Evolutionary conservation across 2,888 invertebrate species (phyloP).

Genomic region (Polia nebulosa): DNA sequence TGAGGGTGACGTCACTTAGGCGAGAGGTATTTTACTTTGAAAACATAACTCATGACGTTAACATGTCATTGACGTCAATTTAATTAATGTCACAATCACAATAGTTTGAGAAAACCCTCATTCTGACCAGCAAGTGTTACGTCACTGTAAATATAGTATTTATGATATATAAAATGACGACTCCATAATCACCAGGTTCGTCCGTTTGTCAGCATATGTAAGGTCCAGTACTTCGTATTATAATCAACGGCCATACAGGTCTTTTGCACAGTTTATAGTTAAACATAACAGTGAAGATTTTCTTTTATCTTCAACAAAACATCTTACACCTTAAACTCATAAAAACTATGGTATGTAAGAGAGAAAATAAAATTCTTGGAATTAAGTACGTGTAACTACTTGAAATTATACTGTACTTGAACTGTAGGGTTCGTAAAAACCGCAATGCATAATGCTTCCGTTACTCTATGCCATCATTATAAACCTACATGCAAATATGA

Average conservation of each 20-base stretch:
- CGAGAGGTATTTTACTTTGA: too few relatives aligned
- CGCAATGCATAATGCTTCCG: constrained; percentile 9
- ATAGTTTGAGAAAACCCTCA: too few relatives aligned
- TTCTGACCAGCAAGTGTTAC: too few relatives aligned
- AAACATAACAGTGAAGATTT: not conserved
- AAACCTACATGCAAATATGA: constrained; percentile 12
- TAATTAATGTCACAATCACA: too few relatives aligned
- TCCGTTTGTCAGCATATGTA: not conserved
- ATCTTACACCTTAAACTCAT: not conserved
- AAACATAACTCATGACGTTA: too few relatives aligned
- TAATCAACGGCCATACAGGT: not conserved
- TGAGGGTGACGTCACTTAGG: too few relatives aligned
- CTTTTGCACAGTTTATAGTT: not conserved
- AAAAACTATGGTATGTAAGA: not conserved
- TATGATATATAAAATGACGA: too few relatives aligned
- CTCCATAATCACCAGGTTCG: not conserved
- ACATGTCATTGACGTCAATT: too few relatives aligned
- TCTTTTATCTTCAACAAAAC: constrained; percentile 7
- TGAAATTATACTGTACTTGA: constrained; percentile 10
- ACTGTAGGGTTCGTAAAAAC: constrained; percentile 14
- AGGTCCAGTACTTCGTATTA: not conserved
- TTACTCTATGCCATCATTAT: constrained; percentile 23
- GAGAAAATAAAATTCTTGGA: constrained; percentile 15
- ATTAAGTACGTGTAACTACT: constrained; percentile 1
- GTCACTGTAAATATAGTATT: too few relatives aligned